Evolutionary conservation across 1,140 invertebrate species (phyloP), one percentile per base, ranked within the genome.

Genomic region (Euglossa dilemma): DNA sequence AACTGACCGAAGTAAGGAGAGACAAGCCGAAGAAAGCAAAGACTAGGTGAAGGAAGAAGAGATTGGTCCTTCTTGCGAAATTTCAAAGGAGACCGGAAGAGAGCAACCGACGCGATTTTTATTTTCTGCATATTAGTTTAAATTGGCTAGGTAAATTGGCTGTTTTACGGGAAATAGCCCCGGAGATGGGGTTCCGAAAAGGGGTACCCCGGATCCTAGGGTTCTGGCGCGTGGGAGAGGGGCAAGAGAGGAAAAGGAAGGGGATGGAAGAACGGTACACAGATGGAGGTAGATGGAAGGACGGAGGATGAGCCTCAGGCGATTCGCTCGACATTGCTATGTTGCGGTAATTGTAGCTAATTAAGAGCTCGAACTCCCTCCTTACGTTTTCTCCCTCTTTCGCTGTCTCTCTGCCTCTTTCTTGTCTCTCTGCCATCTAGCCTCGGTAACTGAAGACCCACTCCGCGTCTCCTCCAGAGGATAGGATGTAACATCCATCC

Each of bases 321-420:
- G 83, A 90, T 92, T 88, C 83, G 85, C 90, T 90, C 88, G 91
- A 93, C 92, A 93, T 93, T 88, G 89, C 92, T 89, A 92, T 93
- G 92, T 93, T 93, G 91, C 90, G 90, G 92, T 94, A 94, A 94
- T 94, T 94, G 93, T 91, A 92, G 93, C 93, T 94, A 94, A 94
- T 94, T 94, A 94, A 94, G 92, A 92, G 92, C 91, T 93, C 92
- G 87, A 92, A 93, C 90, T 92, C 87, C 86, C 90, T 89, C 70
- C 54, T 20, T 36, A 16, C 52, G 18, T 16, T 43, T 18, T 54
- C 36, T 66, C 73, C 64, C 14, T 25, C 16, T 47, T 14, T 52
- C 28, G 25, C 25, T 18, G 16, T 61, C 36, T 67, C 67, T 71
- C 61, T 18, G 4, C 16, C 50, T 43, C 9, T 6, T 14, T 25